Base-by-base conservation (phyloP, 2,888 invertebrate genomes). In the Urechis unicinctus region DNA sequence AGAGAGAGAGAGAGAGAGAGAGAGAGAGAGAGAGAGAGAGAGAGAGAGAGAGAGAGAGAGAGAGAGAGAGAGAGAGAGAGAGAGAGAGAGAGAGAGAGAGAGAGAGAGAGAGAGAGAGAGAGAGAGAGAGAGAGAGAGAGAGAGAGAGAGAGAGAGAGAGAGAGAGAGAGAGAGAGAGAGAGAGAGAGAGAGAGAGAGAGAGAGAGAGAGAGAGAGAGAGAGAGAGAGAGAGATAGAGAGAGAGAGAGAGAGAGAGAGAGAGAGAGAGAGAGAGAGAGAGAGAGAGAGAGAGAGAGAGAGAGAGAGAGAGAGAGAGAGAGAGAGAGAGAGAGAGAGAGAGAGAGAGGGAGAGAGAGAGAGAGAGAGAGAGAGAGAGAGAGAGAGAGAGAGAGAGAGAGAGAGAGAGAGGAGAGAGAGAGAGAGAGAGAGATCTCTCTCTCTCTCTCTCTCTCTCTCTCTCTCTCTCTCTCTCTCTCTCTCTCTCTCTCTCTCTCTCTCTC, bases 241-340 rank as follows among this genome's bases (percentile, higher is more conserved):
- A n/a, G n/a, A n/a, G n/a, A n/a, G n/a, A n/a, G n/a, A 13, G n/a
- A 22, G 4, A 50, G 43, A 22, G 28, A 43, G 30, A 43, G 42
- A 21, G 29, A 29, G 30, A 29, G 24, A 26, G 29, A 4, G 9
- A 22, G 25, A 22, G 28, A 42, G 21, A 50, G 50, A 24, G 22
- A 28, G 26, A 29, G 50, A 50, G 42, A 17, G 42, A 31, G 53
- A n/a, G 47, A 54, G 45, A 41, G 48, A 48, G 41, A 24, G 31
- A 56, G 52, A 31, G 46, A 46, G 44, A 50, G 50, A 43, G 48
- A 43, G 59, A 60, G 58, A 26, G 44, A 36, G 29, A 30, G 48
- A 26, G 26, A 30, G 43, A 41, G 52, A 6, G 60, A 55, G 42
- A 53, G 17, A 28, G 49, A 21, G 13, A 9, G 28, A 25, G 49